Conservation (phyloP, 1,140 invertebrate species). For the Solenopsis invicta region DNA sequence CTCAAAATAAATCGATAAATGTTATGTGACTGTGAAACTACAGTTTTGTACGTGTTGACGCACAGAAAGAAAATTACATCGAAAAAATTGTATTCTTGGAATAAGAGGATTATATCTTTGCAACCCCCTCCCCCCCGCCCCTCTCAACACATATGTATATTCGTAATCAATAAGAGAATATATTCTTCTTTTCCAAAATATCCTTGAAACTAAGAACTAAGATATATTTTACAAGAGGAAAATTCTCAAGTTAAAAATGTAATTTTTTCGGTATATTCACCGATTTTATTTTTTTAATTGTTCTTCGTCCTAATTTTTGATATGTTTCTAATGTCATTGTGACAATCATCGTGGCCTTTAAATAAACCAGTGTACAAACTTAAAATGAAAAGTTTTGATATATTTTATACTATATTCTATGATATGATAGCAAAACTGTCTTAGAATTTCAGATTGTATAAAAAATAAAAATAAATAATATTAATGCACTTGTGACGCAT, state of each 20-base stretch:
- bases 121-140: too few relatives aligned
- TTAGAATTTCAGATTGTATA: not conserved
- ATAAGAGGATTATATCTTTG: too few relatives aligned
- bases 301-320: not conserved
- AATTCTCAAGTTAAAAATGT: too few relatives aligned
- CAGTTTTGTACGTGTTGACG: not conserved
- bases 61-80: conserved; percentile 9
- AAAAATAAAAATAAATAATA: conserved; percentile 37
- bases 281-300: conserved; percentile 36
- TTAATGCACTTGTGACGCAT: not conserved
- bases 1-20: conserved; percentile 55
- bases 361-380: not conserved
- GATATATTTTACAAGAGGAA: too few relatives aligned
- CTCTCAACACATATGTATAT: too few relatives aligned
- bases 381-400: not conserved
- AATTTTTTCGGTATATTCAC: not conserved
- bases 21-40: not conserved
- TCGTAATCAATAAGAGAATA: too few relatives aligned
- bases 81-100: too few relatives aligned
- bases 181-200: too few relatives aligned
- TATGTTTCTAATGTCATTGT: not conserved
- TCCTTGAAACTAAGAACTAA: too few relatives aligned
- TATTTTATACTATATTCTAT: not conserved
- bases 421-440: not conserved
- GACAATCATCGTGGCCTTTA: not conserved